These are phyloP conservation scores for Nansenia antarctica DNA, from an alignment of 2,113 vertebrate genomes.

Conservation along the genomic window DNA sequence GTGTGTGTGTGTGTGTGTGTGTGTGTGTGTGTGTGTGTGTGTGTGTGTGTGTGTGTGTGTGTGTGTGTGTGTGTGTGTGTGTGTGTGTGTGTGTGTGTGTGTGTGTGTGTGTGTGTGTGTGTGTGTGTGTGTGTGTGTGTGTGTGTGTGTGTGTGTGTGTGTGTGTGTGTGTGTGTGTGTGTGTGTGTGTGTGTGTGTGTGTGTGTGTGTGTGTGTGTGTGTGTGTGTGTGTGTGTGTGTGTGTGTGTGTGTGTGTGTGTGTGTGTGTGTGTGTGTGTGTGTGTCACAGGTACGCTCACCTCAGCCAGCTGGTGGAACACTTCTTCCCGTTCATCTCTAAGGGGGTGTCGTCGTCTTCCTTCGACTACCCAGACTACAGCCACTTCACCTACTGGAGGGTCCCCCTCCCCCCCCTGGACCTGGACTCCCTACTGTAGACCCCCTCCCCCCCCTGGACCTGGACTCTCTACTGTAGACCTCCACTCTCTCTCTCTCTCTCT, in stretches of 20 bases:
- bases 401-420: constrained; percentile 70
- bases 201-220: no score
- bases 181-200: no score
- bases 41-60: no score
- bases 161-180: no score
- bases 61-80: no score
- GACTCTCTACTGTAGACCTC: constrained; percentile 61
- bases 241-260: constrained; percentile 13
- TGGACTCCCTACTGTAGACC: constrained; percentile 59
- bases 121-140: no score
- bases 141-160: no score
- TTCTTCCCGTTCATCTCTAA: constrained; percentile 82
- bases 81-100: no score
- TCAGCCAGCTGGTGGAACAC: constrained; percentile 86
- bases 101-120: no score
- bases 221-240: neutral
- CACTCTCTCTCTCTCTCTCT: constrained; percentile 20
- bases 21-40: no score
- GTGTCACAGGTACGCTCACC: constrained; percentile 78
- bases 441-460: constrained; percentile 8
- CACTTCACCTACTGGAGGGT: constrained; percentile 82
- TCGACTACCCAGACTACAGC: constrained; percentile 83
- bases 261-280: constrained; percentile 11
- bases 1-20: no score
- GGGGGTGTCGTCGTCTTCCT: constrained; percentile 38